Percentiles rank a stretch among this genome's conserved stretches.
Conservation (phyloP, 2,113 vertebrate genomes). For the Gallinago paraguaiae region DNA sequence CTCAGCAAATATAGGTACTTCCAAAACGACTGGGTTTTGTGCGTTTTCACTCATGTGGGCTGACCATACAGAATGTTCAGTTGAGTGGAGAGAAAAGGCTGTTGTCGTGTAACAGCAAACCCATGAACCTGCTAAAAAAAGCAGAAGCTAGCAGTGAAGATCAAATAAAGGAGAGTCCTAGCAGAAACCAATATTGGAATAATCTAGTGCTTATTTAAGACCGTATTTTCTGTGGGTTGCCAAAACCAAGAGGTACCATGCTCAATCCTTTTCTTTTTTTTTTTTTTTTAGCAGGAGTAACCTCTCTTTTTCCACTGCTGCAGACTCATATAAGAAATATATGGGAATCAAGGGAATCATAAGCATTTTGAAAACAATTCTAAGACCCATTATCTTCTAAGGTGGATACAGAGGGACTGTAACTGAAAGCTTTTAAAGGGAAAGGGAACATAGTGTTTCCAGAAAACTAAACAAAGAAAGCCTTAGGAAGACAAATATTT, state of each 20-base stretch:
- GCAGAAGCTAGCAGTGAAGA: background rate
- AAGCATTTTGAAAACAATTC: background rate
- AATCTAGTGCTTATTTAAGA: background rate
- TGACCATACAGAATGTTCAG: background rate
- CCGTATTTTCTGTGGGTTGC: background rate
- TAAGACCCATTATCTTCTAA: background rate
- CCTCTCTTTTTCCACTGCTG: background rate
- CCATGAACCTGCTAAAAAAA: background rate
- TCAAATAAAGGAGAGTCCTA: background rate
- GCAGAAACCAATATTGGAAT: background rate
- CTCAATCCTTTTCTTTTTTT: background rate
- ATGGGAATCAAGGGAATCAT: background rate
- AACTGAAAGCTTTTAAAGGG: background rate
- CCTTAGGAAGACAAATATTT: background rate
- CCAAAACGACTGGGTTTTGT: background rate
- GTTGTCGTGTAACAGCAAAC: background rate
- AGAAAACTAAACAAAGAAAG: background rate
- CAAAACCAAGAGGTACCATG: background rate
- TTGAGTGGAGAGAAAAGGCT: background rate
- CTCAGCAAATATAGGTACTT: background rate
- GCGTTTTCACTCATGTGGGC: accelerated
- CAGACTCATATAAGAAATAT: background rate
- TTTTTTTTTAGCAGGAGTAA: background rate
- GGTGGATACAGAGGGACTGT: background rate
- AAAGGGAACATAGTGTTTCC: background rate